Evolutionary conservation across 2,888 invertebrate species (phyloP), one percentile per base, ranked within the genome.

Genomic region (Cylloceria caligata): DNA sequence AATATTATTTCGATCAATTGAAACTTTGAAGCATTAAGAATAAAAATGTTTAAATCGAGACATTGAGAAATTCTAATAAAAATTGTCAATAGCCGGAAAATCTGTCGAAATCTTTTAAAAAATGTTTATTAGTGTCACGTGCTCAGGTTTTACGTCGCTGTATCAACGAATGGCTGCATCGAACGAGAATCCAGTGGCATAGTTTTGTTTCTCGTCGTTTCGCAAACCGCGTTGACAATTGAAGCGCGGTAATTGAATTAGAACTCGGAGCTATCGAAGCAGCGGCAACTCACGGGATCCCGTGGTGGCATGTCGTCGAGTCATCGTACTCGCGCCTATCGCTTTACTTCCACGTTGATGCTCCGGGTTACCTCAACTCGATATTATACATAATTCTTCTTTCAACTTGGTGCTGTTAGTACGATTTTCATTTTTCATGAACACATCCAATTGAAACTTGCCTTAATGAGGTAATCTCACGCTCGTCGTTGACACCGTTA

Each of bases 211-310:
- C 42, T 62, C 55, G 52, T 47, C 30, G 47, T 72, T 81, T 78
- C 34, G 73, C 77, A 55, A 57, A 64, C 62, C 5, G 42, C 42
- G 57, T 45, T 71, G 57, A 68, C 83, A 87, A 86, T 82, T 86
- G 69, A 75, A 83, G 52, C 76, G 60, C 71, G 78, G 68, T 86
- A 88, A 88, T 87, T 85, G 74, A 85, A 71, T 87, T 87, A 87
- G 72, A 85, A 84, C 86, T 86, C 81, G 52, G 21, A 34, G 47
- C 57, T 11, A 57, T 74, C 68, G 68, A 57, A 34, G 36, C 34
- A 36, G n/a, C 49, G 30, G 34, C 19, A 34, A 16, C 36, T 36
- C 68, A 52, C 52, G 52, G 52, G 34, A 68, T 36, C 67, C 49
- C 36, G 57, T 34, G 34, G 57, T 34, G 34, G 67, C 60, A 57